phyloP scores from a whole-genome alignment of 2,113 vertebrate genomes.

The Ictalurus punctatus region DNA sequence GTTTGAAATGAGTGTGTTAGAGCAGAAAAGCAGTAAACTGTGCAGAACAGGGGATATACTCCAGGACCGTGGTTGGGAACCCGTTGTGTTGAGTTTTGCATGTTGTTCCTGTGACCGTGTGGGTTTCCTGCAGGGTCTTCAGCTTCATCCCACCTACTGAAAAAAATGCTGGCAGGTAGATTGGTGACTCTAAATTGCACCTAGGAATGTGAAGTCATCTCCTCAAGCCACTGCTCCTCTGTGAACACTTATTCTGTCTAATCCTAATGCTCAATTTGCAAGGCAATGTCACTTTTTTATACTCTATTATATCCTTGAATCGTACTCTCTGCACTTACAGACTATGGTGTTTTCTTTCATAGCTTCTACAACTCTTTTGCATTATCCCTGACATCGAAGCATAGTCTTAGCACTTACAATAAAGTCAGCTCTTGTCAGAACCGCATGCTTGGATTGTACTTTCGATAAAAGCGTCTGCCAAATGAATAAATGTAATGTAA shows the following conservation, averaged over 20 bases:
- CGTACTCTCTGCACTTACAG: neutral
- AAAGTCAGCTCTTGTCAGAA: constrained; percentile 24
- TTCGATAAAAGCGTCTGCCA: constrained; percentile 27
- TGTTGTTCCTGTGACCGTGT: neutral
- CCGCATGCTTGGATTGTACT: constrained; percentile 22
- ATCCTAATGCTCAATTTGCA: neutral
- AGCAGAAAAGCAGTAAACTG: neutral
- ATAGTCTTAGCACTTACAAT: neutral
- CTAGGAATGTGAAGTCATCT: neutral
- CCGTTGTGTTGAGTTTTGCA: too few species aligned
- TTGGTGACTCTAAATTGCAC: neutral
- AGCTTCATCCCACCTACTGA: neutral
- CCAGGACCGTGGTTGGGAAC: neutral
- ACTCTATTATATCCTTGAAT: neutral
- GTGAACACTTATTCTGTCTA: neutral
- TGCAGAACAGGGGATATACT: neutral
- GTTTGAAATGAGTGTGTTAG: too few species aligned
- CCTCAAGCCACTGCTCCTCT: neutral
- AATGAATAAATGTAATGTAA: constrained; percentile 32
- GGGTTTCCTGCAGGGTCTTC: neutral
- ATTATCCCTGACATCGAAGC: constrained; percentile 1
- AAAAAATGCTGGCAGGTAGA: neutral
- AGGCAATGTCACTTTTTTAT: neutral
- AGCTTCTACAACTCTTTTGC: constrained; percentile 8
- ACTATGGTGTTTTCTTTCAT: neutral